Percentiles rank a stretch among this genome's conserved stretches.
These are phyloP conservation scores for Rhabdophis nuchalis DNA, from an alignment of 2,797 vertebrate genomes.

Conservation along the genomic window DNA sequence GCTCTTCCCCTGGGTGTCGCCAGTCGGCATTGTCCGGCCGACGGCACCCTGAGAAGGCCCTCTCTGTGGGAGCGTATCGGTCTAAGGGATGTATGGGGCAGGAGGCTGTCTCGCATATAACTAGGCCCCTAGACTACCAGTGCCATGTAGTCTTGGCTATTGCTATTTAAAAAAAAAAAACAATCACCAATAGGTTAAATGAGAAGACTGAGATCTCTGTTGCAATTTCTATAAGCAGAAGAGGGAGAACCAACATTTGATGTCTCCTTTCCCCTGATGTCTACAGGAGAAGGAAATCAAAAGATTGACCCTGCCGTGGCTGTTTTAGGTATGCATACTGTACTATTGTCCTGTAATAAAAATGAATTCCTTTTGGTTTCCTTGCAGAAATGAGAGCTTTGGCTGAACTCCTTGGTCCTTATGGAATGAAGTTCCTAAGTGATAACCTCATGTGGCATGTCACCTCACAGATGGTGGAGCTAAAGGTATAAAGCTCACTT, in stretches of 20 bases:
- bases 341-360: not conserved
- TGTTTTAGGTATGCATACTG: no score
- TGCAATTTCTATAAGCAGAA: not conserved
- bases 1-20: no score
- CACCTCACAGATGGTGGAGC: conserved; percentile 85
- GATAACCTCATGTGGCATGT: conserved; percentile 95
- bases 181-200: not conserved
- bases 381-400: conserved; percentile 71
- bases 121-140: no score
- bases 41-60: no score
- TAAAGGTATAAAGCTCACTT: conserved; percentile 72
- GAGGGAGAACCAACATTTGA: not conserved
- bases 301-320: not conserved
- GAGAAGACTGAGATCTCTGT: not conserved
- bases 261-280: not conserved
- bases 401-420: conserved; percentile 85
- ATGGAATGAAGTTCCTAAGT: conserved; percentile 85
- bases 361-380: not conserved
- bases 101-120: no score
- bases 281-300: not conserved
- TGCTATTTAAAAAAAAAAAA: not conserved
- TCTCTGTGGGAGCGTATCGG: no score
- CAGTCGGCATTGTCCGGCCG: no score
- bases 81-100: no score
- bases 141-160: not conserved